Base-by-base conservation (phyloP, 2,113 vertebrate species). In the Diglossa brunneiventris region DNA sequence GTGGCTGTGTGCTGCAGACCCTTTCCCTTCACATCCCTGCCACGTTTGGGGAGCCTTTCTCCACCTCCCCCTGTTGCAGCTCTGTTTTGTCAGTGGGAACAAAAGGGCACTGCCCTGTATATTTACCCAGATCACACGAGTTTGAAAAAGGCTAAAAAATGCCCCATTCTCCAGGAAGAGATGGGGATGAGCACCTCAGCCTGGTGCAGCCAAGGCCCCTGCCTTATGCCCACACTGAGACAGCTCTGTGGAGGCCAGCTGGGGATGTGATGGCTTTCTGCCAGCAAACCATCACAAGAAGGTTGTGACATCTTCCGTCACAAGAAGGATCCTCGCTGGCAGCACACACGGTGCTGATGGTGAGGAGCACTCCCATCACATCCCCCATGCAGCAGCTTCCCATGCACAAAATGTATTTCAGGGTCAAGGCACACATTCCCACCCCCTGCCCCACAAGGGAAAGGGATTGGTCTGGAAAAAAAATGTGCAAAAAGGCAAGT, bases 341-440 rank as follows among this genome's bases (percentile, higher is more conserved):
- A 69, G 28, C 61, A 46, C 5, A 0, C 55, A 31, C 0, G 0
- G 33, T 37, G 31, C 52, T 5, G 11, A 5, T 1, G 5, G 9
- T 1, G 6, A 27, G 39, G 5, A 64, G 19, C 1, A 0, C 16
- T 59, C 31, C 46, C 28, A 15, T 7, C 28, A 53, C 0, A 0
- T 1, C 3, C 13, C 21, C 47, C 4, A 2, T 28, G 50, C 53
- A 47, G 27, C 19, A 31, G 2, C 26, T 49, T 53, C 37, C 24
- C 24, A 6, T 24, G 9, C 8, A 4, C 12, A 62, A 50, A 1
- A 0, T 22, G 69, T n/a, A 15, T 55, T 24, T 3, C 47, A 26
- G 44, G 69, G 39, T n/a, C 2, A 1, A 70, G n/a, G 15, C 20
- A 18, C 23, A 19, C 10, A 12, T 76, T 75, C 67, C 58, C 15